A percentile compares a stretch with the other conserved stretches of the same genome.
Conservation (phyloP, 2,113 vertebrate species). For the Thermophis baileyi region DNA sequence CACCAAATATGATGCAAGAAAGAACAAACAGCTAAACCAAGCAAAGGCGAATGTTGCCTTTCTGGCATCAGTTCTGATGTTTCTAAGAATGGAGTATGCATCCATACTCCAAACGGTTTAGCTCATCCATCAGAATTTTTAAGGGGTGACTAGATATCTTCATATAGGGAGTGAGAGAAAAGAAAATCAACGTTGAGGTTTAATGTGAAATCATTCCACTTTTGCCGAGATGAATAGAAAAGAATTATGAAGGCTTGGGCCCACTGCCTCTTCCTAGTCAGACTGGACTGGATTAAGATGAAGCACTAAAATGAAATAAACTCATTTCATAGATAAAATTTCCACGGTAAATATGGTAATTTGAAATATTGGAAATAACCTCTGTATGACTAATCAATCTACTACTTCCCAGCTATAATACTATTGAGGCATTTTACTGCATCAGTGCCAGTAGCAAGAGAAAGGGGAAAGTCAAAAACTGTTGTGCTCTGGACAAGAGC, state of each 20-base stretch:
- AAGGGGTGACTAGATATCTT: conserved; percentile 30
- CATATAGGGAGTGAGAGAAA: conserved; percentile 13
- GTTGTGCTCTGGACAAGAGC: background rate
- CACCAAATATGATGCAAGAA: background rate
- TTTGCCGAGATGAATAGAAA: conserved; percentile 24
- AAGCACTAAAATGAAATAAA: conserved; percentile 42
- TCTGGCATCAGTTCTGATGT: conserved; percentile 1
- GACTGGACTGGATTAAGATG: conserved; percentile 12
- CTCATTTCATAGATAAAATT: conserved; percentile 53
- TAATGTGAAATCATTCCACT: conserved; percentile 36
- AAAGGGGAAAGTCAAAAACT: background rate
- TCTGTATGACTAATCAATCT: conserved; percentile 30
- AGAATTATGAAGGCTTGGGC: conserved; percentile 27
- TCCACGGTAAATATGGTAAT: conserved; percentile 36
- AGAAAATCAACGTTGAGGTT: conserved; percentile 26
- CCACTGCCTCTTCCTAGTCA: conserved; percentile 41
- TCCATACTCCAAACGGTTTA: conserved; percentile 21
- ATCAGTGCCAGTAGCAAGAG: conserved; percentile 15
- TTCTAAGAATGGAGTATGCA: too few species aligned
- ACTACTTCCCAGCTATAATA: conserved; percentile 13
- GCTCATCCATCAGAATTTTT: conserved; percentile 41
- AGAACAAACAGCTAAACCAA: conserved; percentile 12
- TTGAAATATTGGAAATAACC: conserved; percentile 43
- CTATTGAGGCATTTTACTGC: conserved; percentile 21
- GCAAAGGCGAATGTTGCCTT: background rate